Percentiles rank a stretch among this genome's conserved stretches.
These are phyloP conservation scores for Ectropis grisescens DNA, from an alignment of 1,140 invertebrate genomes.

Conservation along the genomic window DNA sequence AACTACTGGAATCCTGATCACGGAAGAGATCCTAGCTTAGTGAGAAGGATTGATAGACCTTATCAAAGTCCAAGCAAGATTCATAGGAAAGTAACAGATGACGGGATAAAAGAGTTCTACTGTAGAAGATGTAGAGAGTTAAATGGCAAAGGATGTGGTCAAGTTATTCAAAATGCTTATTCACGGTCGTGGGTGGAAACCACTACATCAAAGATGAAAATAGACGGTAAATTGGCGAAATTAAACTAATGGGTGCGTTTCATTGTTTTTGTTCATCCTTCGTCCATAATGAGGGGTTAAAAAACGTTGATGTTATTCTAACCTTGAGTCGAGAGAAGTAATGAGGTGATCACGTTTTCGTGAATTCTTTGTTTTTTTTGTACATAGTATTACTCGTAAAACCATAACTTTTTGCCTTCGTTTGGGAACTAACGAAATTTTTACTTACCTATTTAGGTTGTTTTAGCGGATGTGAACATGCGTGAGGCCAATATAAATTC, in stretches of 20 bases:
- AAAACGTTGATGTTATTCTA: constrained; percentile 32
- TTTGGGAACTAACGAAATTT: too few species aligned
- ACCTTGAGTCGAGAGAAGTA: constrained; percentile 49
- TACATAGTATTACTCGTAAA: too few species aligned
- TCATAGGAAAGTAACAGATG: constrained; percentile 36
- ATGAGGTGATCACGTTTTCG: too few species aligned
- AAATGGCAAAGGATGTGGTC: constrained; percentile 1
- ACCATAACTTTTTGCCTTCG: too few species aligned
- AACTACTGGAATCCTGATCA: constrained; percentile 39
- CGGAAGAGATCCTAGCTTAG: constrained; percentile 8
- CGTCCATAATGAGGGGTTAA: constrained; percentile 24
- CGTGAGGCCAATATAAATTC: too few species aligned
- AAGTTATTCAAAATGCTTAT: too few species aligned
- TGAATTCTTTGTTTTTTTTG: too few species aligned
- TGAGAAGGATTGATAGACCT: constrained; percentile 20
- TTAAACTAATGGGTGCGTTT: constrained; percentile 41
- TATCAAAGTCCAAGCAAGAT: constrained; percentile 21
- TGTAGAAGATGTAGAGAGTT: constrained; percentile 52
- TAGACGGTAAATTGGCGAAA: constrained; percentile 62
- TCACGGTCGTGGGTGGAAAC: constrained; percentile 13
- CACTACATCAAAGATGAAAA: constrained; percentile 49
- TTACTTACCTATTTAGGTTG: too few species aligned
- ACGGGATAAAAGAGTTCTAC: constrained; percentile 49
- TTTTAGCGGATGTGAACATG: too few species aligned
- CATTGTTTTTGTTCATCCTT: constrained; percentile 37